Evolutionary conservation across 2,113 vertebrate species (phyloP), one percentile per base, ranked within the genome.

Genomic region (Oceanodroma tethys): DNA sequence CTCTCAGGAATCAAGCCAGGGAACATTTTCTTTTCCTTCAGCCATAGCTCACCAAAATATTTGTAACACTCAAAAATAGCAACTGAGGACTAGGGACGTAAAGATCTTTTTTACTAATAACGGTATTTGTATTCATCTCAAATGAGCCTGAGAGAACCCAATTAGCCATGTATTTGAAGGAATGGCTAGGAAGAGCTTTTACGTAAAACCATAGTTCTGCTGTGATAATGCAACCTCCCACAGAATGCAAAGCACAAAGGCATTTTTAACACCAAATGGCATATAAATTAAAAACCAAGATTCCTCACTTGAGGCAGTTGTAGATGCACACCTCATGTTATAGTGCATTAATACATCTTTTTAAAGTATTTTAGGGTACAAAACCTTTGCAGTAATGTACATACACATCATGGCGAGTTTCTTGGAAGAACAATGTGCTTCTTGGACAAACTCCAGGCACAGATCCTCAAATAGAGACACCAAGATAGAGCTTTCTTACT

Each of bases 321-420:
- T 2, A 38, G 66, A 7, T 45, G 21, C 13, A 17, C 0, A 0
- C 11, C 40, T 66, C 30, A 5, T 2, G 20, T 14, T 13, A 2
- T 1, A 18, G 11, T 50, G 62, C 45, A 80, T 34, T 50, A 36
- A 15, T 25, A 21, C 19, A 72, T 1, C 23, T 63, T 72, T 66
- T 53, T 15, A 10, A 83, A 81, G 38, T 34, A 55, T 67, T 79
- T 71, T 79, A 71, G 34, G 18, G 43, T 50, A 52, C 63, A 67
- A 80, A 58, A 70, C 3, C 13, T 78, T 47, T 34, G 29, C 42
- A 88, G 18, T 4, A 23, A 38, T 1, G 0, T 2, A 12, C 26
- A 23, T 25, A 42, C 16, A 22, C 3, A 1, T 14, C 59, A 17
- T 0, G 1, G 42, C 4, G 22, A 62, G 38, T 20, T 73, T 43